phyloP scores from a whole-genome alignment of 1,140 invertebrate species.

The Luehdorfia chinensis region DNA sequence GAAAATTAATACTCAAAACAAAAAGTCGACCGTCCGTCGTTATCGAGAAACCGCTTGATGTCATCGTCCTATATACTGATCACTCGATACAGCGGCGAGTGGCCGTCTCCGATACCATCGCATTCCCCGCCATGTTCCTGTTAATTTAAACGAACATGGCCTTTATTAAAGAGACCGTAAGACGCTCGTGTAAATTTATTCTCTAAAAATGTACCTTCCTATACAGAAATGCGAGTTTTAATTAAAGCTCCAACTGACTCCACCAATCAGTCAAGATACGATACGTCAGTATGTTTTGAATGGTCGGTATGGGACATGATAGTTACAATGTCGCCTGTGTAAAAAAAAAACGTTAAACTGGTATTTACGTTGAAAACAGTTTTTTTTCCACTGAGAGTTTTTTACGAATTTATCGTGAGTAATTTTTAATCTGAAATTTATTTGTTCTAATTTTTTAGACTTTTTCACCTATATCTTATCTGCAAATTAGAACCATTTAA shows the following conservation, averaged over 20 bases:
- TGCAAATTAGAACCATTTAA: conserved; percentile 6
- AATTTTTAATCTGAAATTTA: no score
- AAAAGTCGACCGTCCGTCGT: conserved; percentile 39
- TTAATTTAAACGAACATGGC: conserved; percentile 14
- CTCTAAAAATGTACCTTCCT: conserved; percentile 26
- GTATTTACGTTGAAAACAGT: no score
- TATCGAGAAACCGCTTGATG: conserved; percentile 58
- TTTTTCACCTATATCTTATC: no score
- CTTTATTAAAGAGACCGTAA: conserved; percentile 17
- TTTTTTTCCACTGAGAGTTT: no score
- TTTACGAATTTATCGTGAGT: no score
- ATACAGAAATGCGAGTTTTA: conserved; percentile 39
- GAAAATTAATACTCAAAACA: conserved; percentile 64
- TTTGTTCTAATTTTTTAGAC: no score
- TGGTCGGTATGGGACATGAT: no score
- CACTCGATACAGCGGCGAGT: conserved; percentile 45
- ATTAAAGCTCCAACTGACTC: conserved; percentile 34
- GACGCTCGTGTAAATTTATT: conserved; percentile 4
- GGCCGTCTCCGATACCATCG: conserved; percentile 47
- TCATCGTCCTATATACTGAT: conserved; percentile 60
- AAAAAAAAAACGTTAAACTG: no score
- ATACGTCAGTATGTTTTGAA: conserved; percentile 30
- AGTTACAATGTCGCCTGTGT: conserved; percentile 4
- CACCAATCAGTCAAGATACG: conserved; percentile 45
- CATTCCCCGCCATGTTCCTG: conserved; percentile 22